Percentiles rank a stretch among this genome's conserved stretches.
phyloP scores from a whole-genome alignment of 2,888 invertebrate species.

The Ochropleura plecta region DNA sequence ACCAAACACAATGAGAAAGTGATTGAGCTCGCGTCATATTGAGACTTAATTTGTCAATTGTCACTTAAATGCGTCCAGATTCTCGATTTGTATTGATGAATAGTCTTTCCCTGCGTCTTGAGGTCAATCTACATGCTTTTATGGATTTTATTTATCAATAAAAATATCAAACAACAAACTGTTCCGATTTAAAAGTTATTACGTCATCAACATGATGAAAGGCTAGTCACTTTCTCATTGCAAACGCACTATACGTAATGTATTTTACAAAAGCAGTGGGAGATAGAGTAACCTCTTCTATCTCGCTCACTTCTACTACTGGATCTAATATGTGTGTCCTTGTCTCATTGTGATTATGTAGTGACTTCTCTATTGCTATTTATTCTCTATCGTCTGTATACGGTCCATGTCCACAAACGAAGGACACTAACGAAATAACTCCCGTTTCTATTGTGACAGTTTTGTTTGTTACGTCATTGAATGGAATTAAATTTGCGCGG shows the following conservation, averaged over 20 bases:
- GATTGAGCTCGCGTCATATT: too few relatives aligned
- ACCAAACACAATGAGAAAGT: not conserved
- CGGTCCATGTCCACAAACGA: constrained; percentile 18
- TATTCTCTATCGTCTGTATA: not conserved
- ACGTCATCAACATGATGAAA: too few relatives aligned
- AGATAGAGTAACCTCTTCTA: not conserved
- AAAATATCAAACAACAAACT: too few relatives aligned
- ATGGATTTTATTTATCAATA: too few relatives aligned
- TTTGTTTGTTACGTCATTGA: constrained; percentile 59
- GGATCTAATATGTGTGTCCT: not conserved
- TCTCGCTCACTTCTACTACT: not conserved
- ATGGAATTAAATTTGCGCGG: constrained; percentile 63
- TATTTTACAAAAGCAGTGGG: not conserved
- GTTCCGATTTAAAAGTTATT: too few relatives aligned
- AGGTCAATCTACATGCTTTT: too few relatives aligned
- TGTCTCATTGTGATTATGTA: not conserved
- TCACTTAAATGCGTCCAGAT: too few relatives aligned
- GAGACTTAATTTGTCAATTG: too few relatives aligned
- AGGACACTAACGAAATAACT: constrained; percentile 42
- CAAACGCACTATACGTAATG: not conserved
- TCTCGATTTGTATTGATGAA: too few relatives aligned
- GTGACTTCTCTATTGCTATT: not conserved
- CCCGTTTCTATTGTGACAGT: constrained; percentile 41
- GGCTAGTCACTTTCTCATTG: too few relatives aligned
- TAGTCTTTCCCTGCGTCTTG: too few relatives aligned